Conservation (phyloP, 2,797 vertebrate genomes). For the Platyrinchus mystaceus region DNA sequence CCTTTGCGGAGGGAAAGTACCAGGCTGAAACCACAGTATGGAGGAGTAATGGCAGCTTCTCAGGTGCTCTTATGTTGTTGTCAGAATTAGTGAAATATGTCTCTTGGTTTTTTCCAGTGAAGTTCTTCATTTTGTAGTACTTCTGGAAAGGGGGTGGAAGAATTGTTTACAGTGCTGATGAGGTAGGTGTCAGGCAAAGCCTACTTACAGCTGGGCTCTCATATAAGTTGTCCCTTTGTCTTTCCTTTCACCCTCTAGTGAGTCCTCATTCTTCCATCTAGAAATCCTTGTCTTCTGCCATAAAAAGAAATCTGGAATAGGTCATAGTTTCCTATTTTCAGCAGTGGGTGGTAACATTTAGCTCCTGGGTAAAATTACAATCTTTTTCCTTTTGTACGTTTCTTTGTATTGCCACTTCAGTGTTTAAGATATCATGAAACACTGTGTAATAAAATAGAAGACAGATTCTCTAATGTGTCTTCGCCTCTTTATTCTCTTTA, state of each 20-base stretch:
- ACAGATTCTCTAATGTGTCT: neutral
- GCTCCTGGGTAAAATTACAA: neutral
- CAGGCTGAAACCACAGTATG: neutral
- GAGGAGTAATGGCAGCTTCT: neutral
- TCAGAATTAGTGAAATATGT: neutral
- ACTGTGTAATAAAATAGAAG: neutral
- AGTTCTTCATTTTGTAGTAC: neutral
- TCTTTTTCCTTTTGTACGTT: neutral
- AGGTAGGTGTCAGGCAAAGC: neutral
- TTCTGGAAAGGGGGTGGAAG: neutral
- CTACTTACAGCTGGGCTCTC: neutral
- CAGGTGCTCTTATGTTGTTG: neutral
- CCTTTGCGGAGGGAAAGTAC: neutral
- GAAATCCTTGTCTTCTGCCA: neutral
- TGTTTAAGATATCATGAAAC: neutral
- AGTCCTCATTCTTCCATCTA: neutral
- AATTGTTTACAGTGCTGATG: neutral
- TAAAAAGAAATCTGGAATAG: neutral
- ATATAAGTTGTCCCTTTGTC: neutral
- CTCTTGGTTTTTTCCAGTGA: neutral
- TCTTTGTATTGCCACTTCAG: neutral
- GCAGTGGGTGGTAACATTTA: neutral
- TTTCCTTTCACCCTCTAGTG: neutral
- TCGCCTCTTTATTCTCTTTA: neutral
- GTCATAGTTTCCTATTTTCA: neutral